Evolutionary conservation across 2,888 invertebrate genomes (phyloP).

Genomic region (Andrena trimmerana): DNA sequence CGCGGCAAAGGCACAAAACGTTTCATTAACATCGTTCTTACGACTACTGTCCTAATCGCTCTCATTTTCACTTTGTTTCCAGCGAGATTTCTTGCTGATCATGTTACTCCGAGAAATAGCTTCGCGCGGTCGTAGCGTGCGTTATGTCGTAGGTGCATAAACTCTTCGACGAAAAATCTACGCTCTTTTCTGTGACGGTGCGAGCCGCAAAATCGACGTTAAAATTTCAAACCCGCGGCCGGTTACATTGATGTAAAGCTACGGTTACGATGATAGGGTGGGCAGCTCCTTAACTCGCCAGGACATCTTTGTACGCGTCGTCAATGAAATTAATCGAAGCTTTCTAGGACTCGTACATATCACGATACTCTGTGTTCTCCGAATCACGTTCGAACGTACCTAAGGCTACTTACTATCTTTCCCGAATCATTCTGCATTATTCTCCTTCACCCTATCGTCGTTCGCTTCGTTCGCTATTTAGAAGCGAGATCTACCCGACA

Average conservation of each 20-base stretch:
- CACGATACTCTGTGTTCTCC: conserved; percentile 39
- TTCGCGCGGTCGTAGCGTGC: conserved; percentile 43
- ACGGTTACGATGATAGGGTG: conserved; percentile 45
- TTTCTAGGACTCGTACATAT: conserved; percentile 63
- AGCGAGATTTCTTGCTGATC: conserved; percentile 55
- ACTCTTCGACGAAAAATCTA: conserved; percentile 16
- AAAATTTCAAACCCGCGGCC: neutral
- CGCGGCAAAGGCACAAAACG: conserved; percentile 56
- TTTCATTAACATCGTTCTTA: conserved; percentile 46
- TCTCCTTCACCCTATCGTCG: conserved; percentile 43
- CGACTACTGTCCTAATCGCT: conserved; percentile 26
- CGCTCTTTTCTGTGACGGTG: neutral
- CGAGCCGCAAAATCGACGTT: conserved; percentile 14
- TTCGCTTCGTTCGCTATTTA: conserved; percentile 37
- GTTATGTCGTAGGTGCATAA: conserved; percentile 32
- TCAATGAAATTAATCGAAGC: conserved; percentile 36
- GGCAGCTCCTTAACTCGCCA: conserved; percentile 11
- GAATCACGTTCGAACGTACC: neutral
- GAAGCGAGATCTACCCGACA: conserved; percentile 36
- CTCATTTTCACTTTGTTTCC: conserved; percentile 37
- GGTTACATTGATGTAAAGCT: conserved; percentile 22
- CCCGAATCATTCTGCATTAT: neutral
- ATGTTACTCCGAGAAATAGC: conserved; percentile 36
- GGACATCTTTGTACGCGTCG: conserved; percentile 16
- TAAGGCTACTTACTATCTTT: conserved; percentile 8